phyloP scores from a whole-genome alignment of 2,888 invertebrate genomes.

The Sinodicranocentrus sp. region DNA sequence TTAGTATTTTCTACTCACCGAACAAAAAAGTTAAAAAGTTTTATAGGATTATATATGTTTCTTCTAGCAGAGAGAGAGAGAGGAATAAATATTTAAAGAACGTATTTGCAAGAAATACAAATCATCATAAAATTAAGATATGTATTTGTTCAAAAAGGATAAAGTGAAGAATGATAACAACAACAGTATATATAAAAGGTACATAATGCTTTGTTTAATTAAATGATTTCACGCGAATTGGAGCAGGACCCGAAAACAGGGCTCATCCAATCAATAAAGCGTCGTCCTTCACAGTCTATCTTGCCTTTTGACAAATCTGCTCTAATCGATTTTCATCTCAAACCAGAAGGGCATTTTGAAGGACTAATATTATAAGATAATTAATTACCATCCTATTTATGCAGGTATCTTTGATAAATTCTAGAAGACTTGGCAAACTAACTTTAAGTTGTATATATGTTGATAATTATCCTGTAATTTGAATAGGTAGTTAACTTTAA shows the following conservation, averaged over 20 bases:
- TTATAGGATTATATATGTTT: too few species aligned
- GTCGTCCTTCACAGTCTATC: conserved; percentile 54
- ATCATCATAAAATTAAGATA: neutral
- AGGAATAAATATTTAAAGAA: neutral
- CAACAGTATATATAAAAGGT: conserved; percentile 15
- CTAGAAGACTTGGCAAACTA: neutral
- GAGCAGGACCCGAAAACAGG: too few species aligned
- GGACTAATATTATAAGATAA: neutral
- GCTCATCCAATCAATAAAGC: conserved; percentile 16
- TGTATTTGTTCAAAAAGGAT: neutral
- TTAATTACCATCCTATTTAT: neutral
- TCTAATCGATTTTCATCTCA: conserved; percentile 11
- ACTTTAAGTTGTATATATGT: conserved; percentile 2
- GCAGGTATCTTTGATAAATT: neutral
- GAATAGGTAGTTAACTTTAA: conserved; percentile 1
- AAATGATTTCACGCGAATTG: neutral
- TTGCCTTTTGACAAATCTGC: conserved; percentile 12
- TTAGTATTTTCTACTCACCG: too few species aligned
- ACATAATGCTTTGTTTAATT: neutral
- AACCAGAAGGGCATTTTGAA: conserved; percentile 25
- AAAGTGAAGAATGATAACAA: neutral
- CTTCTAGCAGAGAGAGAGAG: neutral
- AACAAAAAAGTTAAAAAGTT: too few species aligned
- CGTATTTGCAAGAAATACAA: conserved; percentile 1
- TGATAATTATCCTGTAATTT: too few species aligned